Conservation (phyloP, 1,140 invertebrate species). For the Magallana angulata region DNA sequence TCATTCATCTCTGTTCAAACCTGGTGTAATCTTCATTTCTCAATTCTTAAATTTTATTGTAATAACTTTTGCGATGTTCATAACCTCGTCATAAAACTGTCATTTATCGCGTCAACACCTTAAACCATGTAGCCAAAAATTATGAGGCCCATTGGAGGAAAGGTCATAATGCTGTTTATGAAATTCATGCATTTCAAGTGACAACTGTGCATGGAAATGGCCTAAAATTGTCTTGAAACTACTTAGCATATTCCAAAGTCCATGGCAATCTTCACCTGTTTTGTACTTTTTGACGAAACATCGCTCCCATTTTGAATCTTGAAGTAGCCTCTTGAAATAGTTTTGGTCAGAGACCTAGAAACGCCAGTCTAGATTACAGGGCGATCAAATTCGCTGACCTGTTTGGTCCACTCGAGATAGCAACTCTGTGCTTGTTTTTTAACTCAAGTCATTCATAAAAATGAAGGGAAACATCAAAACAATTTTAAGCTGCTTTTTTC, state of each 20-base stretch:
- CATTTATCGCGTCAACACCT: background rate
- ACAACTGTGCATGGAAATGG: background rate
- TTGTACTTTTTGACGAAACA: background rate
- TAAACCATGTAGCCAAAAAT: background rate
- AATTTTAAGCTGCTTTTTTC: background rate
- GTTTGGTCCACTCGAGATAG: background rate
- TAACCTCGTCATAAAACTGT: background rate
- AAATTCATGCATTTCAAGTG: slow-evolving; percentile 3
- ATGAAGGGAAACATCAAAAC: background rate
- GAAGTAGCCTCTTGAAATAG: slow-evolving; percentile 13
- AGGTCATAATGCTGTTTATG: background rate
- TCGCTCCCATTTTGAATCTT: background rate
- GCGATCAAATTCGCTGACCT: background rate
- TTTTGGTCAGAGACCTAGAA: background rate
- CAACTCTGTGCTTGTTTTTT: background rate
- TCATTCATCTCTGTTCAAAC: background rate
- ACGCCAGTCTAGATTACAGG: background rate
- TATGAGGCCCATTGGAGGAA: background rate
- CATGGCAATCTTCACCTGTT: background rate
- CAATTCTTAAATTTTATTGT: slow-evolving; percentile 24
- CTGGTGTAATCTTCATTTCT: background rate
- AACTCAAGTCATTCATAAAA: slow-evolving; percentile 20
- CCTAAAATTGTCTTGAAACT: background rate
- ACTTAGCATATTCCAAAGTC: background rate
- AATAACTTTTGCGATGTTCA: background rate